Percentiles rank a stretch among this genome's conserved stretches.
Evolutionary conservation across 2,888 invertebrate genomes (phyloP).

Genomic region (Spialia ferax): DNA sequence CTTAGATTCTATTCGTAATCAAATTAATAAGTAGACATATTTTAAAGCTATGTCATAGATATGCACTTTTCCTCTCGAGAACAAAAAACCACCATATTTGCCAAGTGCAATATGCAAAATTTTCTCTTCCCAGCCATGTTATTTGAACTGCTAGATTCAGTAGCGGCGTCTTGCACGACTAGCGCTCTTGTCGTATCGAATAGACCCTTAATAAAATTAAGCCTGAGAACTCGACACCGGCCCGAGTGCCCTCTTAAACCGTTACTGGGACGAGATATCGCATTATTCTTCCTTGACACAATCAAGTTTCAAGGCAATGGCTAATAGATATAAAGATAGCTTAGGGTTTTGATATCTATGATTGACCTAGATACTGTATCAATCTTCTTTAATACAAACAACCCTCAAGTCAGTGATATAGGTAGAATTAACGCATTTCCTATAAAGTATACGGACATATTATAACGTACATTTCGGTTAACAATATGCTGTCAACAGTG

Average conservation of each 20-base stretch:
- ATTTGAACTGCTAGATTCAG: not conserved
- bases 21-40: too few species aligned
- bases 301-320: not conserved
- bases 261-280: not conserved
- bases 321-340: not conserved
- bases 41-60: too few species aligned
- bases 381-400: not conserved
- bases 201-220: slow-evolving; percentile 2
- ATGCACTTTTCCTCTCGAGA: not conserved
- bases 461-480: too few species aligned
- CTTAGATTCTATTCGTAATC: too few species aligned
- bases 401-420: not conserved
- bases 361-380: not conserved
- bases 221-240: not conserved
- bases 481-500: too few species aligned
- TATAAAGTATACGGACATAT: too few species aligned
- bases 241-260: not conserved
- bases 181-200: not conserved
- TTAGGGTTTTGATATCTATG: not conserved
- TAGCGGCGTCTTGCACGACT: slow-evolving; percentile 1
- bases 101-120: not conserved
- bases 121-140: not conserved
- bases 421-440: too few species aligned
- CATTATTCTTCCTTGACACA: not conserved
- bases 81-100: not conserved